Evolutionary conservation across 2,113 vertebrate species (phyloP), one percentile per base, ranked within the genome.

Genomic region (Terrapene triunguis): DNA sequence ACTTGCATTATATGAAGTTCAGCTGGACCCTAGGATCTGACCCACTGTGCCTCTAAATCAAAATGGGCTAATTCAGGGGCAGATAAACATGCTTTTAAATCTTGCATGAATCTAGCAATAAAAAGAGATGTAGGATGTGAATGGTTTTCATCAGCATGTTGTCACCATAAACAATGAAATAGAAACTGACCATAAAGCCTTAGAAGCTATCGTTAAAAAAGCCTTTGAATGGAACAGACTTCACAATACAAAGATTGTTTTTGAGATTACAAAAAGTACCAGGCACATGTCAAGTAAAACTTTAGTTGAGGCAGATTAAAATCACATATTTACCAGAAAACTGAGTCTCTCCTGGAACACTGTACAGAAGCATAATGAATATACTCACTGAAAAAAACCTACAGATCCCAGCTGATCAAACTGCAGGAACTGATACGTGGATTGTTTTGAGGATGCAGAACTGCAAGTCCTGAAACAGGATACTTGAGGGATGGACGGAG

Each of bases 61-160:
- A 38, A 65, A 82, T 53, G 87, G 81, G 65, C 59, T 74, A 74
- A 86, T 16, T 86, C 7, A 38, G 32, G 53, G 42, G 10, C 44
- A 89, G 89, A 90, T 35, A 96, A 89, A 90, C 80, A 27, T 90
- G 74, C 54, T 91, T 93, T 96, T 55, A 95, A 88, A 17, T 82
- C 44, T 80, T 91, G 6, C 42, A 57, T 97, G n/a, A 86, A 79
- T 82, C 38, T 42, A 53, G 42, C 44, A 92, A 88, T 32, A 79
- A 94, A 97, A 95, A 92, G 44, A 42, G 53, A 42, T 16, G 29
- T 92, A 0, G 0, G 53, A 88, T 87, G 90, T 53, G 85, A 80
- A 86, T 89, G 4, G 1, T 42, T 74, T 17, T 91, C 82, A 83
- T 79, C 32, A 82, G 29, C 2, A 16, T 1, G 82, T 80, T 93